Percentiles rank a stretch among this genome's conserved stretches.
Conservation (phyloP, 2,797 vertebrate genomes). For the Phataginus tetradactyla region DNA sequence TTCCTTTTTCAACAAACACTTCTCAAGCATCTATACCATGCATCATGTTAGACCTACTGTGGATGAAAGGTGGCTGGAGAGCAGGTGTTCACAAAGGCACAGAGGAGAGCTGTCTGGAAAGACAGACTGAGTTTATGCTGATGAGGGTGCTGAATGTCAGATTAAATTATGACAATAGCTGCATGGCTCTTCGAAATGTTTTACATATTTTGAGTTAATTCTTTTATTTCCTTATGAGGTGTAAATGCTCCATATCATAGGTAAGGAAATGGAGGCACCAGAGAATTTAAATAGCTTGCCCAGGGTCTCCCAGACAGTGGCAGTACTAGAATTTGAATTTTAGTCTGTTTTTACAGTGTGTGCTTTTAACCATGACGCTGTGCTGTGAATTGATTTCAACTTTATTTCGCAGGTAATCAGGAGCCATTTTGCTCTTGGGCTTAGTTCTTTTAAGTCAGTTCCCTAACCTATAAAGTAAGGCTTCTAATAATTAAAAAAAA, state of each 20-base stretch:
- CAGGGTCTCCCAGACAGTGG: background rate
- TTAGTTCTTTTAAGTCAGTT: background rate
- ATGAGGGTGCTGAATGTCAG: background rate
- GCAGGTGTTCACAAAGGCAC: background rate
- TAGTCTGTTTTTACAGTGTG: background rate
- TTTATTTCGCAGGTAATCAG: background rate
- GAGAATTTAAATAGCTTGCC: background rate
- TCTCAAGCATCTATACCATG: background rate
- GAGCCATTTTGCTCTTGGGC: background rate
- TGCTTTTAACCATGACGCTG: background rate
- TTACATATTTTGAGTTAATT: background rate
- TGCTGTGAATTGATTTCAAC: background rate
- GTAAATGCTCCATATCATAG: background rate
- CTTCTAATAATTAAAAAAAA: background rate
- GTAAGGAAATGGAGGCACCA: background rate
- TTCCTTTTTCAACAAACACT: background rate
- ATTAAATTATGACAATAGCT: background rate
- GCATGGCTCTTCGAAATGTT: background rate
- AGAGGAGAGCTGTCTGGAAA: background rate
- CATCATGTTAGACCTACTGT: background rate
- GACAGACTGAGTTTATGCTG: background rate
- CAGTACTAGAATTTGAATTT: background rate
- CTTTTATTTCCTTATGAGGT: background rate
- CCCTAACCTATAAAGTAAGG: slow-evolving; percentile 7
- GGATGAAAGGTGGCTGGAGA: background rate